phyloP scores from a whole-genome alignment of 2,888 invertebrate species.

The Caenorhabditis sulstoni region DNA sequence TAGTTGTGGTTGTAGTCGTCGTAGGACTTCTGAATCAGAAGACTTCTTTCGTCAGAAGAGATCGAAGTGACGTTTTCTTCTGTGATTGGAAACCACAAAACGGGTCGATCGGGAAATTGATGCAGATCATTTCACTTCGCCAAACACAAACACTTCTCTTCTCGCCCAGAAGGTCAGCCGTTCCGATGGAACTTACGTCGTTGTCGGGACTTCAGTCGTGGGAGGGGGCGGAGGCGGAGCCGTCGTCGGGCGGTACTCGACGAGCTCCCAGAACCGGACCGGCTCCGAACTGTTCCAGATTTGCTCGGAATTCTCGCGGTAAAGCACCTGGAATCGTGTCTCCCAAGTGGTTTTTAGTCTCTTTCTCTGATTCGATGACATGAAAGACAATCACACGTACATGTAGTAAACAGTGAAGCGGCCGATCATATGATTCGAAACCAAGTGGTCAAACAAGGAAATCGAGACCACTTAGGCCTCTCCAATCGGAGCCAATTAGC shows the following conservation, averaged over 20 bases:
- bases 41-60: background rate
- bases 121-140: constrained; percentile 10
- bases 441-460: constrained; percentile 2
- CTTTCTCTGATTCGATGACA: constrained; percentile 1
- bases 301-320: constrained; percentile 46
- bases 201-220: constrained; percentile 39
- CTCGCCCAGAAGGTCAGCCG: constrained; percentile 1
- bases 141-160: no score
- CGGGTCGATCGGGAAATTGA: constrained; percentile 3
- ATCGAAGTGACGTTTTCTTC: constrained; percentile 9
- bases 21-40: constrained; percentile 34
- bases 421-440: constrained; percentile 26
- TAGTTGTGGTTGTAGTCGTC: constrained; percentile 45
- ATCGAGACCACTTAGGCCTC: constrained; percentile 16
- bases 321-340: constrained; percentile 36
- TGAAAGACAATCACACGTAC: constrained; percentile 8
- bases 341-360: background rate
- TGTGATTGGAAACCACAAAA: constrained; percentile 11
- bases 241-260: constrained; percentile 62
- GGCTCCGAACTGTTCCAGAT: constrained; percentile 56
- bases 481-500: constrained; percentile 37
- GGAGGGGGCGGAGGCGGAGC: constrained; percentile 52
- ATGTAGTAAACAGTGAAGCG: constrained; percentile 15
- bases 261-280: constrained; percentile 67
- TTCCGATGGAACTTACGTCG: constrained; percentile 31